Conservation (phyloP, 2,888 invertebrate genomes). For the Sylvicola fuscatus region DNA sequence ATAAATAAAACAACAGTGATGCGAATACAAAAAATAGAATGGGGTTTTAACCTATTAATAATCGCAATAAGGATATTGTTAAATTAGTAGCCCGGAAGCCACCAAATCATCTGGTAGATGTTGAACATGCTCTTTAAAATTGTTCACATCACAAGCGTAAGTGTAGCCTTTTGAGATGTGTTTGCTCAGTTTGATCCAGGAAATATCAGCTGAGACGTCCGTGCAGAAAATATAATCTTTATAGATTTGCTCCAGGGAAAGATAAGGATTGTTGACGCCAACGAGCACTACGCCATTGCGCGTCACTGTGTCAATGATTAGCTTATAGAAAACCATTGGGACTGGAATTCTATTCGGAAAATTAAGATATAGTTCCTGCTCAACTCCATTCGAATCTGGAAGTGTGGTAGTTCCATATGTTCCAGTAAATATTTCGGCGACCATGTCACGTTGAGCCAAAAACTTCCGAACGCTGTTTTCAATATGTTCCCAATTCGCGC, state of each 20-base stretch:
- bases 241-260: slow-evolving; percentile 6
- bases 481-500: slow-evolving; percentile 24
- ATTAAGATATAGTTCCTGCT: slow-evolving; percentile 11
- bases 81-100: too few relatives aligned
- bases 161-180: slow-evolving; percentile 22
- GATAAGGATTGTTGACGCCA: slow-evolving; percentile 27
- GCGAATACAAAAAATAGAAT: too few relatives aligned
- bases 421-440: slow-evolving; percentile 21
- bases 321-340: slow-evolving; percentile 28
- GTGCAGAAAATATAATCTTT: slow-evolving; percentile 13
- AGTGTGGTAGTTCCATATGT: slow-evolving; percentile 14
- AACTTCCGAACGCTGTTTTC: slow-evolving; percentile 17
- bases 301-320: slow-evolving; percentile 20
- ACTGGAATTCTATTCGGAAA: slow-evolving; percentile 18
- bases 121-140: slow-evolving; percentile 20
- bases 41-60: too few relatives aligned
- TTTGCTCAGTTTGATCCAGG: slow-evolving; percentile 25
- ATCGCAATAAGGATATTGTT: too few relatives aligned
- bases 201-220: slow-evolving; percentile 24
- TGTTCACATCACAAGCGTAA: slow-evolving; percentile 28
- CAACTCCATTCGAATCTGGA: slow-evolving; percentile 11
- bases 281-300: slow-evolving; percentile 26
- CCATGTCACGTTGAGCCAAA: slow-evolving; percentile 11
- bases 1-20: too few relatives aligned
- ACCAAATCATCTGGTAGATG: slow-evolving; percentile 17